Evolutionary conservation across 1,140 invertebrate species (phyloP), one percentile per base, ranked within the genome.

Genomic region (Limonius californicus): DNA sequence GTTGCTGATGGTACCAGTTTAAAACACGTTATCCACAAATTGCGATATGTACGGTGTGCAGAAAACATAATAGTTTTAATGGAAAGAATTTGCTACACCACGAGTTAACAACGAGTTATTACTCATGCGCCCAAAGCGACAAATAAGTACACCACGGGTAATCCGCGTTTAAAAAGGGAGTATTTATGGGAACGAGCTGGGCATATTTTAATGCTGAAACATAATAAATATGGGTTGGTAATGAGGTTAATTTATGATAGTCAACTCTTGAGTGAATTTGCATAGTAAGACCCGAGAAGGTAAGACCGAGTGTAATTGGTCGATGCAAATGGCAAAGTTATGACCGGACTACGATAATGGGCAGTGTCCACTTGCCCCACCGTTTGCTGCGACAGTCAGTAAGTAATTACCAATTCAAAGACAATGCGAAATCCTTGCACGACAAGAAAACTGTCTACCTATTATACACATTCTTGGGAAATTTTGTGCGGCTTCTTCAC

Each of bases 201-300:
- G n/a, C 54, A 57, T 62, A 62, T 62, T 62, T 62, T 62, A 57
- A 57, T 62, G 55, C 21, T 53, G 61, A 62, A 62, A 57, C 45
- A 54, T 53, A 62, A 62, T 57, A 62, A 62, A 62, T 62, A 62
- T 21, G 15, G 23, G 42, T 11, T 9, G n/a, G 61, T 62, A 62
- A 62, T 62, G 61, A 62, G 61, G 42, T 27, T 62, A 62, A 62
- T 62, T 62, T 62, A 62, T 62, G 55, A 35, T 56, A 53, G 55
- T n/a, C 35, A 39, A 39, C 8, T 39, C n/a, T 9, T 47, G 43
- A 16, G 42, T 35, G 39, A 35, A 62, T 57, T 62, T 62, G 61
- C 61, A 62, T 62, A 62, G 54, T 62, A 56, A 62, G 35, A 56
- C 54, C 47, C 19, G 50, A 60, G 50, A 43, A 20, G 35, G 45